These are phyloP conservation scores for Columba janthina DNA, from an alignment of 2,113 vertebrate genomes.

Conservation along the genomic window DNA sequence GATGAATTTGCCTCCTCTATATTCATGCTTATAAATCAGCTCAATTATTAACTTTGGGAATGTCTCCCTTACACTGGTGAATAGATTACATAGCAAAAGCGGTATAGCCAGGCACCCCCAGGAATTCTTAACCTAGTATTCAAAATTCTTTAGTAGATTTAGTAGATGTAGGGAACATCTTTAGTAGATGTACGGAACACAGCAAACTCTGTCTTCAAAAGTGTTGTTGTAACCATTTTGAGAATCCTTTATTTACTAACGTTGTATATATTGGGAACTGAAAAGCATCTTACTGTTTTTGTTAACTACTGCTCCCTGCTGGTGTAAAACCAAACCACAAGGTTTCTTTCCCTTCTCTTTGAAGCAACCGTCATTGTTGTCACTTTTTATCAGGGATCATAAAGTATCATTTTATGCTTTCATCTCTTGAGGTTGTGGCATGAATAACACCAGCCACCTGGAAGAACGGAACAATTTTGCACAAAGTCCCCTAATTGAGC, in stretches of 20 bases:
- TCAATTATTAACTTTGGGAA: background rate
- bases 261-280: background rate
- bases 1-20: background rate
- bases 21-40: background rate
- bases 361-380: background rate
- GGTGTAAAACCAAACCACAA: background rate
- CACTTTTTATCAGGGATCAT: background rate
- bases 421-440: background rate
- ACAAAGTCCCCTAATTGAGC: accelerated
- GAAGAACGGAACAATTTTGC: background rate
- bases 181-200: background rate
- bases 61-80: background rate
- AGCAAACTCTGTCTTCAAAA: background rate
- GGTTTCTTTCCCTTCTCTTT: background rate
- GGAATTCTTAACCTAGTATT: background rate
- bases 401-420: background rate
- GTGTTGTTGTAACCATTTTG: background rate
- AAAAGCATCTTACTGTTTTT: background rate
- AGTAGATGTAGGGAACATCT: background rate
- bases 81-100: background rate
- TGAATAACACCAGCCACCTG: background rate
- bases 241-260: background rate
- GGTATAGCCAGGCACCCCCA: accelerated
- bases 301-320: conserved; percentile 42
- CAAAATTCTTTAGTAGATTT: background rate